Conservation (phyloP, 2,888 invertebrate species). For the Folsomia candida region DNA sequence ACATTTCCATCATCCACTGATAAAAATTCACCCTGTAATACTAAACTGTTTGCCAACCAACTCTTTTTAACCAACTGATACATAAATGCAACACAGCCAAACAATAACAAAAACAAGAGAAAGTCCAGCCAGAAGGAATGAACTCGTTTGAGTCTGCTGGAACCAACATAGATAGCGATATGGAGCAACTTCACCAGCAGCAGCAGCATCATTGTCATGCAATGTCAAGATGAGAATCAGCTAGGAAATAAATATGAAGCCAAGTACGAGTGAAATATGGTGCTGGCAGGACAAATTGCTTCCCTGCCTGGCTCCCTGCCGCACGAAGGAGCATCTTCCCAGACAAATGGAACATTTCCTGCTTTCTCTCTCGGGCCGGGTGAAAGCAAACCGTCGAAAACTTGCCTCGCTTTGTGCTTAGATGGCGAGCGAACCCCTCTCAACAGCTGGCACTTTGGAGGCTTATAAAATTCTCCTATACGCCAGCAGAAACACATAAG, state of each 20-base stretch:
- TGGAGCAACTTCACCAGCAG: no score
- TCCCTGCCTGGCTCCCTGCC: no score
- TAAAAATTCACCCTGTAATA: no score
- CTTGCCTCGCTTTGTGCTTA: neutral
- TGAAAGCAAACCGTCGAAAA: neutral
- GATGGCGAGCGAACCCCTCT: neutral
- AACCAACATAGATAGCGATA: neutral
- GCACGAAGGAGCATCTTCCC: neutral
- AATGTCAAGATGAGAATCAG: neutral
- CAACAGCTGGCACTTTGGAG: neutral
- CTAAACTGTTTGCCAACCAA: neutral
- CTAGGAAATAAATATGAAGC: no score
- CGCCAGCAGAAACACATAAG: no score
- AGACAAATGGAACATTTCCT: neutral
- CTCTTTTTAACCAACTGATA: no score
- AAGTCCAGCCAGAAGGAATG: neutral
- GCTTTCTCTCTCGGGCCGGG: neutral
- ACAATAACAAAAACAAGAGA: neutral
- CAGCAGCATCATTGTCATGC: neutral
- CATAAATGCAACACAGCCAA: no score
- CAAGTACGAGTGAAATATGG: neutral
- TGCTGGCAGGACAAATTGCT: neutral
- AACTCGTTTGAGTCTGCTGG: neutral
- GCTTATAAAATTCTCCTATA: no score
- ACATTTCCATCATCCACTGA: no score